Evolutionary conservation across 2,113 vertebrate species (phyloP).

Genomic region (Scalopus aquaticus): DNA sequence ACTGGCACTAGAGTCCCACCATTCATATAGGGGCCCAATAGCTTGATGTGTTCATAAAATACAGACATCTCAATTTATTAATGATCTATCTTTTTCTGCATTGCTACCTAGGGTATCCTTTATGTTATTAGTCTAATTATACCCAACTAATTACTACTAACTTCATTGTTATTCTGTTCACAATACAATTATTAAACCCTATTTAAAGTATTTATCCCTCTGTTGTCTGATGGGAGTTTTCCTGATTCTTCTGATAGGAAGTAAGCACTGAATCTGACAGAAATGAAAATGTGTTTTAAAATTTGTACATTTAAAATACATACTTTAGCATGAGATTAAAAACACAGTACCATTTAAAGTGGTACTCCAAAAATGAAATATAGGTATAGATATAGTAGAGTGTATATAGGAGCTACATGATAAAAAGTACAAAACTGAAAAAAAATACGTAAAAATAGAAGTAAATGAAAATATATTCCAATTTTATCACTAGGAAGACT

Average conservation of each 20-base stretch:
- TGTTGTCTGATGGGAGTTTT: slow-evolving; percentile 27
- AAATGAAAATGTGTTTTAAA: slow-evolving; percentile 34
- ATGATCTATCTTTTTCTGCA: slow-evolving; percentile 54
- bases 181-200: slow-evolving; percentile 57
- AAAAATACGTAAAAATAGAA: neutral
- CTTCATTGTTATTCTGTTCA: slow-evolving; percentile 59
- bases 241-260: slow-evolving; percentile 54
- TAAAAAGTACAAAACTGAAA: neutral
- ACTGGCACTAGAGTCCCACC: neutral
- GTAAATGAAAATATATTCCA: neutral
- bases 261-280: neutral
- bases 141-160: slow-evolving; percentile 57
- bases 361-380: neutral
- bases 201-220: slow-evolving; percentile 49
- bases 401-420: neutral
- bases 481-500: neutral
- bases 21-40: slow-evolving; percentile 34
- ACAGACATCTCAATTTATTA: slow-evolving; percentile 48
- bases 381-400: neutral
- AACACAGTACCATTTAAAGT: neutral
- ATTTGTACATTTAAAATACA: slow-evolving; percentile 11
- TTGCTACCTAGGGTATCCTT: slow-evolving; percentile 41
- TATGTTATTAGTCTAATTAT: slow-evolving; percentile 62
- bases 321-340: neutral
- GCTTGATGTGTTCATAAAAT: slow-evolving; percentile 72